phyloP scores from a whole-genome alignment of 2,797 vertebrate species.

The Chiloscyllium punctatum region DNA sequence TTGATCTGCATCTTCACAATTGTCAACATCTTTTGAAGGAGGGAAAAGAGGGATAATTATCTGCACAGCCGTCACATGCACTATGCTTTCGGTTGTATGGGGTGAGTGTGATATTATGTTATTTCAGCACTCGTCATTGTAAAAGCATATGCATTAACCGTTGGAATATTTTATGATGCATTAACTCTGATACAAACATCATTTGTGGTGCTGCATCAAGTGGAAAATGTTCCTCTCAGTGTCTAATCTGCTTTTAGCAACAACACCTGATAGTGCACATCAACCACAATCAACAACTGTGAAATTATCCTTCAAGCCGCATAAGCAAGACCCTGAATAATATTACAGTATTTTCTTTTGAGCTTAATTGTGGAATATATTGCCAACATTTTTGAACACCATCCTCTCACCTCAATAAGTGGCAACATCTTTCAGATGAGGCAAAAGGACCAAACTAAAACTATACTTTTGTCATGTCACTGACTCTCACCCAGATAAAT shows the following conservation, averaged over 20 bases:
- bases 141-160: neutral
- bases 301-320: constrained; percentile 27
- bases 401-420: neutral
- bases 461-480: neutral
- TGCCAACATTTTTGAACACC: neutral
- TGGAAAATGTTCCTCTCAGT: constrained; percentile 22
- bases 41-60: neutral
- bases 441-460: neutral
- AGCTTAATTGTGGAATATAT: neutral
- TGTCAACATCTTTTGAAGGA: neutral
- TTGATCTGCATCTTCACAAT: neutral
- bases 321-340: constrained; percentile 9
- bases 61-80: neutral
- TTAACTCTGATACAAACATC: constrained; percentile 35
- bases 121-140: neutral
- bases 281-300: constrained; percentile 3
- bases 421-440: neutral
- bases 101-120: neutral
- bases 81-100: no score
- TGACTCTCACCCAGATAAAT: neutral
- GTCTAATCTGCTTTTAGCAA: constrained; percentile 31
- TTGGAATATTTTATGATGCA: constrained; percentile 20
- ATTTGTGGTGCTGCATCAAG: constrained; percentile 26
- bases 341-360: neutral
- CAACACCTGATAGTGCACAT: constrained; percentile 21